These are phyloP conservation scores for Trichosurus vulpecula DNA, from an alignment of 2,797 vertebrate genomes.

Conservation along the genomic window DNA sequence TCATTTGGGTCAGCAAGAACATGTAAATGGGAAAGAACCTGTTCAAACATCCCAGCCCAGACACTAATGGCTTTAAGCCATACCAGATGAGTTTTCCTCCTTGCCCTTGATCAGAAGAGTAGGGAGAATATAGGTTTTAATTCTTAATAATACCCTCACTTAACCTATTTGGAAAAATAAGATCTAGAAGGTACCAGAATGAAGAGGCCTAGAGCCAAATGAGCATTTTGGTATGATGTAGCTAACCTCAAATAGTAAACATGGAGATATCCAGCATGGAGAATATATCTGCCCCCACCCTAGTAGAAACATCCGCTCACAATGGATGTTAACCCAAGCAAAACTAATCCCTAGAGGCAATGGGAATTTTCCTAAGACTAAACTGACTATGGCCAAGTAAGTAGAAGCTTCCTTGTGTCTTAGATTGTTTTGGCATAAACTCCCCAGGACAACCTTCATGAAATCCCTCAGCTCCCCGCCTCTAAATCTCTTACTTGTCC, in stretches of 20 bases:
- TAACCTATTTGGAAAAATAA: slow-evolving; percentile 53
- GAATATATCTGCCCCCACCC: not conserved
- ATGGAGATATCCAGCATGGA: not conserved
- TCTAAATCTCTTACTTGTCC: not conserved
- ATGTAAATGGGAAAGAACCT: slow-evolving; percentile 13
- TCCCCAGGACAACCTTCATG: not conserved
- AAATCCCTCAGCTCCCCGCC: not conserved
- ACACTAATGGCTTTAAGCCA: slow-evolving; percentile 28
- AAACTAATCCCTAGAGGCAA: not conserved
- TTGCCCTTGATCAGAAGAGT: slow-evolving; percentile 22
- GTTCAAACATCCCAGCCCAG: not conserved
- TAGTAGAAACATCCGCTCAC: not conserved
- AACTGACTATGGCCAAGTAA: not conserved
- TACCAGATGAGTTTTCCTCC: slow-evolving; percentile 50
- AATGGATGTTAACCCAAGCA: not conserved
- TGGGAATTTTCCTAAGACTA: not conserved
- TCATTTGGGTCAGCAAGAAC: slow-evolving; percentile 10
- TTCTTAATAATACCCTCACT: not conserved
- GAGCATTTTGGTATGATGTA: slow-evolving; percentile 47
- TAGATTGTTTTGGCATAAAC: not conserved
- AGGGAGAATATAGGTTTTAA: slow-evolving; percentile 23
- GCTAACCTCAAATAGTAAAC: slow-evolving; percentile 61
- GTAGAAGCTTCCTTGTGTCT: not conserved
- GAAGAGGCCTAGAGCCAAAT: slow-evolving; percentile 47
- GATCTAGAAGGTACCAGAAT: slow-evolving; percentile 15